These are phyloP conservation scores for Metopolophium dirhodum DNA, from an alignment of 1,140 invertebrate genomes.

Conservation along the genomic window DNA sequence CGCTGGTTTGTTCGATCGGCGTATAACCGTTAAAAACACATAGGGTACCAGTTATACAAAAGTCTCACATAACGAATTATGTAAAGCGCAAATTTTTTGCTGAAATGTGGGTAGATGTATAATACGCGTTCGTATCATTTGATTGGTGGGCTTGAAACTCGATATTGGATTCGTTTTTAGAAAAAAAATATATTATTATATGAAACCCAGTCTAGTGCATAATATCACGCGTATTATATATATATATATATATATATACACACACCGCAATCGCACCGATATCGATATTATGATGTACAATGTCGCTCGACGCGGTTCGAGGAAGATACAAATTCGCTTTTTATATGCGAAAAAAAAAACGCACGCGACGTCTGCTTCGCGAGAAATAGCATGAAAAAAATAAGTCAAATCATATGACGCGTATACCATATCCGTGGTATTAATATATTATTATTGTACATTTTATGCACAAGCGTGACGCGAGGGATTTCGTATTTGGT, in stretches of 20 bases:
- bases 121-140: no score
- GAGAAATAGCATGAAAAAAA: background rate
- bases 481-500: no score
- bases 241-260: no score
- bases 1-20: no score
- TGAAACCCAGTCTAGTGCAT: background rate
- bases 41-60: no score
- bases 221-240: background rate
- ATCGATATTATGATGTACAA: background rate
- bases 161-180: background rate
- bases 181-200: background rate
- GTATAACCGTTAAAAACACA: no score
- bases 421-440: background rate
- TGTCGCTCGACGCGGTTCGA: background rate
- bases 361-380: background rate
- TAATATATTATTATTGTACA: background rate
- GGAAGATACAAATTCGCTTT: background rate
- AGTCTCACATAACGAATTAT: background rate
- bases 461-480: background rate
- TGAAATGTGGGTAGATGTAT: background rate
- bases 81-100: background rate
- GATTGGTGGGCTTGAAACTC: no score
- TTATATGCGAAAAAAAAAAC: background rate
- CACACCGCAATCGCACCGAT: background rate
- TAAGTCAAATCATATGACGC: background rate